phyloP scores from a whole-genome alignment of 2,797 vertebrate genomes.

The Pitangus sulphuratus region DNA sequence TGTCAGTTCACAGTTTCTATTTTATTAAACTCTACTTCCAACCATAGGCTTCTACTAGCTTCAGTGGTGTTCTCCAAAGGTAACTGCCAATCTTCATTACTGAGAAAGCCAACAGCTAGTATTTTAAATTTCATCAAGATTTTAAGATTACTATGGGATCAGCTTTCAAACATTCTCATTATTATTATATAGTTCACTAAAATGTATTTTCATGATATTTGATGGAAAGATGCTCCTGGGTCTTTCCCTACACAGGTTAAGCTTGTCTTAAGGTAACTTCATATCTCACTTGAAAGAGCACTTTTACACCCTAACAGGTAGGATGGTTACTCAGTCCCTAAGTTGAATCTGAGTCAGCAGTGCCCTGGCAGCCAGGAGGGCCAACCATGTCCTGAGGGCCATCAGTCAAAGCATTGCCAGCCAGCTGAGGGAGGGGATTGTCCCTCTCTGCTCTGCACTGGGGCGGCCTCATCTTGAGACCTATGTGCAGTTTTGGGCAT shows the following conservation, averaged over 20 bases:
- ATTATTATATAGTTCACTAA: neutral
- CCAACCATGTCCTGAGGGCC: fast-evolving
- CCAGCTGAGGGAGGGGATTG: fast-evolving
- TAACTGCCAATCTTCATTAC: neutral
- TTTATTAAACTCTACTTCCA: neutral
- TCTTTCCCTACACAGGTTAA: neutral
- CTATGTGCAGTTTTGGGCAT: neutral
- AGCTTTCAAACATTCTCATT: neutral
- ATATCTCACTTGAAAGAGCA: neutral
- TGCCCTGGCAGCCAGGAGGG: neutral
- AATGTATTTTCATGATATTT: neutral
- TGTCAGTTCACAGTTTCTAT: neutral
- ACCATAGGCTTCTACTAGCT: neutral
- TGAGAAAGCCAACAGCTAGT: neutral
- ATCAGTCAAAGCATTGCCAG: neutral
- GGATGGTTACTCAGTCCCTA: neutral
- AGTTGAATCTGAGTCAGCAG: fast-evolving
- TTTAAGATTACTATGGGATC: neutral
- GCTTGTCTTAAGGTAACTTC: neutral
- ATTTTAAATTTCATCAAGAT: neutral
- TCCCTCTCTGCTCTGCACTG: fast-evolving
- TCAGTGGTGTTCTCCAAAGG: neutral
- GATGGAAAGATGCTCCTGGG: neutral
- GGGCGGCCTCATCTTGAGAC: fast-evolving
- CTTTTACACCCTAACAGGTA: neutral